Conservation (phyloP, 2,797 vertebrate genomes). For the Notamacropus eugenii region DNA sequence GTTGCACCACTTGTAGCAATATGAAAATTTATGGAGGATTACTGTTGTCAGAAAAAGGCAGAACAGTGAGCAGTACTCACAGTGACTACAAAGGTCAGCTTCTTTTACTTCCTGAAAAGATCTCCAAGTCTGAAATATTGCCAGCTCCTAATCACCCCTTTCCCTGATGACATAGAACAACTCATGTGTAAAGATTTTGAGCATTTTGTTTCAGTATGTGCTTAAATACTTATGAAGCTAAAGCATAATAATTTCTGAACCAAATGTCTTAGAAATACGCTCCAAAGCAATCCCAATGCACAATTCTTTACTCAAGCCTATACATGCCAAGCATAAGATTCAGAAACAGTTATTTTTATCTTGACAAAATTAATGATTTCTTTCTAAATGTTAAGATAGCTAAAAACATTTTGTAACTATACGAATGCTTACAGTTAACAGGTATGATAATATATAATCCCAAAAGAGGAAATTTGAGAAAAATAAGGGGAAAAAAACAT, state of each 20-base stretch:
- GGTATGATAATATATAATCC: not conserved
- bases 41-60: conserved; percentile 8
- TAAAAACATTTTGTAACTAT: not conserved
- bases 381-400: conserved; percentile 28
- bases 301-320: not conserved
- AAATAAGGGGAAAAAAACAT: not conserved
- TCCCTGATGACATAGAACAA: not conserved
- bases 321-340: not conserved
- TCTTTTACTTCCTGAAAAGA: not conserved
- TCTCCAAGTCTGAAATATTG: not conserved
- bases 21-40: not conserved
- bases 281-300: not conserved
- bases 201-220: not conserved
- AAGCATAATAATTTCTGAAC: conserved; percentile 7
- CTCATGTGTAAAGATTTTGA: not conserved
- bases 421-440: not conserved
- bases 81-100: not conserved
- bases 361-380: not conserved
- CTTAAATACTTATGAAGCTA: not conserved
- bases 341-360: not conserved
- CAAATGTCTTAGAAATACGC: not conserved
- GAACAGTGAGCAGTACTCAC: not conserved
- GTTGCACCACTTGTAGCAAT: not conserved
- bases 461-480: conserved; percentile 16
- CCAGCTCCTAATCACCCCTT: not conserved